Base-by-base conservation (phyloP, 2,797 vertebrate species). In the Sebastes wilsoni region DNA sequence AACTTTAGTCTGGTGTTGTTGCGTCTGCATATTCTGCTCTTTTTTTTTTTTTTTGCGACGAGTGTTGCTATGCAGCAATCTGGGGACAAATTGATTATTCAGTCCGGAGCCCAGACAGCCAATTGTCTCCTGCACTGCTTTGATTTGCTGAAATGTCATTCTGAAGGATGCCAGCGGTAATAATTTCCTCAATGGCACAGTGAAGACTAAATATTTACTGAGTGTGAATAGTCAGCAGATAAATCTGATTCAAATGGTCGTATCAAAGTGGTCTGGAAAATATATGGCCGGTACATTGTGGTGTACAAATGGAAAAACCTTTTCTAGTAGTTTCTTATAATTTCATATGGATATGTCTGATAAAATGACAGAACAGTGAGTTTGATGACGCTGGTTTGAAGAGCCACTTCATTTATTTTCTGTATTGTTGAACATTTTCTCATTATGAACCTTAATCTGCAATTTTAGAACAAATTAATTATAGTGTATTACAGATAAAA, bases 111-210 rank as follows among this genome's bases (percentile, higher is more conserved):
- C 77, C 75, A 87, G 84, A 87, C 83, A 82, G 76, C 83, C 81
- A 79, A 80, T 84, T 84, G 91, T 92, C 87, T 86, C 73, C 36
- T 72, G 72, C 78, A 84, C 82, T 10, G 80, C 87, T 90, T 79
- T 92, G 87, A 91, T 92, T 87, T 18, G 36, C 75, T 82, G 79
- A 89, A 91, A 89, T 89, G 83, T 86, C 87, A 86, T 65, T 80
- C 73, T 83, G 82, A 85, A 77, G 68, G 88, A 89, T 88, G 88
- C 80, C 79, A 74, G 80, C 8, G 38, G 2, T 72, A 82, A 90
- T 88, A 79, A 86, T 86, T 87, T 84, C 76, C 82, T 83, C 77
- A 68, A 46, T 81, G 82, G 68, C 83, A 80, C 80, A 78, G 86
- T 75, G 74, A 88, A 90, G 81, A 88, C 80, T 81, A 88, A 84